Percentiles rank a stretch among this genome's conserved stretches.
Evolutionary conservation across 2,888 invertebrate genomes (phyloP).

Genomic region (Norana najaformis): DNA sequence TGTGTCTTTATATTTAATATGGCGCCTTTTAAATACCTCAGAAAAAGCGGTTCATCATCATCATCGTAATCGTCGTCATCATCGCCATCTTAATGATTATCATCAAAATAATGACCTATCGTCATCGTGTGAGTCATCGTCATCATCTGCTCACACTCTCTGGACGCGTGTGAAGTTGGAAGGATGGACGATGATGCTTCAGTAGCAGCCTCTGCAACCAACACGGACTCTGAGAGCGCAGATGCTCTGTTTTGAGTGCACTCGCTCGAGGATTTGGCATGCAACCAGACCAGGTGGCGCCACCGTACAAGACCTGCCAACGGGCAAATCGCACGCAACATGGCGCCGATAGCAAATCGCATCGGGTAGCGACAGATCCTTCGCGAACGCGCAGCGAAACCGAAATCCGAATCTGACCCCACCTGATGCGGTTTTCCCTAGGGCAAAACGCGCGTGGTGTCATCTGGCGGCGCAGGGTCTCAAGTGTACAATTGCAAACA

Average conservation of each 20-base stretch:
- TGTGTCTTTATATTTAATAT: no score
- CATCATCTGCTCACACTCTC: no score
- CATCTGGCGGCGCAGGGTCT: not conserved
- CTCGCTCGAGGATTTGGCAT: not conserved
- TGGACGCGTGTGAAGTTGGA: not conserved
- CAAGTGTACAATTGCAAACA: not conserved
- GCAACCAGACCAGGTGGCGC: not conserved
- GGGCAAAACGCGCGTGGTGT: not conserved
- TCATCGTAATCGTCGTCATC: not conserved
- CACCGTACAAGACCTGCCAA: not conserved
- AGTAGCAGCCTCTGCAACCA: not conserved
- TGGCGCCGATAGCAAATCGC: not conserved
- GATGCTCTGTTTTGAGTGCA: not conserved
- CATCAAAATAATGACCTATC: no score
- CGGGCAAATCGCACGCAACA: not conserved
- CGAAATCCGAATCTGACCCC: not conserved
- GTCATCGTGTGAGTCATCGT: no score
- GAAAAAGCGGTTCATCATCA: no score
- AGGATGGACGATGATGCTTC: not conserved
- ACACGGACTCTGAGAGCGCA: not conserved
- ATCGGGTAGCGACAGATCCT: not conserved
- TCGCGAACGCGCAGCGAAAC: not conserved
- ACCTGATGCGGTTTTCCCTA: not conserved
- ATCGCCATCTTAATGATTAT: not conserved
- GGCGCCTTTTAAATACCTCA: no score